Conservation (phyloP, 2,797 vertebrate genomes). For the Pseudotriccus pelzelni region DNA sequence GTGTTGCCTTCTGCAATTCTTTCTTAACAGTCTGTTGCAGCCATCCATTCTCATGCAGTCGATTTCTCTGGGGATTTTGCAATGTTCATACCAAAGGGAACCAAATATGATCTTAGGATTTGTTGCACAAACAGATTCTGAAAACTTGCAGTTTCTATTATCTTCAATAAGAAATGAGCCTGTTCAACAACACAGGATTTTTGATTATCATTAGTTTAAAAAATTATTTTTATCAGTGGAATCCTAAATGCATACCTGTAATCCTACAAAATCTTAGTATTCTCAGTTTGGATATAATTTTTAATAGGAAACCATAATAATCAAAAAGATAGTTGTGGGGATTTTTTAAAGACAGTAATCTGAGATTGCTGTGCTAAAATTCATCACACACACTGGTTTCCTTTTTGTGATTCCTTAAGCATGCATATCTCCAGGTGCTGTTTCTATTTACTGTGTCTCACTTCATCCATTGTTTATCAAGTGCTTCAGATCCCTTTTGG, state of each 20-base stretch:
- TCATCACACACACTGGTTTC: not conserved
- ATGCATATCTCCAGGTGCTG: not conserved
- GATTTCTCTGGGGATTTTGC: not conserved
- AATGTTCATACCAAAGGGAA: not conserved
- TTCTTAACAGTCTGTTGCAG: not conserved
- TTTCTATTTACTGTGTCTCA: conserved; percentile 25
- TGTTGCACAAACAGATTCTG: not conserved
- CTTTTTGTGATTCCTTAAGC: not conserved
- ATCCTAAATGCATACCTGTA: not conserved
- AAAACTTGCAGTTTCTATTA: not conserved
- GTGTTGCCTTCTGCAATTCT: not conserved
- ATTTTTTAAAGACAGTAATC: not conserved
- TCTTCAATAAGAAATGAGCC: not conserved
- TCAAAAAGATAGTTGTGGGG: not conserved
- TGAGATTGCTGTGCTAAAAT: conserved; percentile 13
- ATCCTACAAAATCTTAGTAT: not conserved
- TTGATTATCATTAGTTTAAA: not conserved
- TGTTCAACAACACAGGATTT: not conserved
- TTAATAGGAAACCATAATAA: not conserved
- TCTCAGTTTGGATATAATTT: not conserved
- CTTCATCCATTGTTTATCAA: conserved; percentile 34
- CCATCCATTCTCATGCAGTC: not conserved
- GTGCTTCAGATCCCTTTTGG: not conserved
- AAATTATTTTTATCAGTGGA: not conserved
- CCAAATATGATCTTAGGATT: not conserved